A percentile compares a stretch with the other conserved stretches of the same genome.
phyloP scores from a whole-genome alignment of 2,888 invertebrate species.

The Dryocosmus kuriphilus region DNA sequence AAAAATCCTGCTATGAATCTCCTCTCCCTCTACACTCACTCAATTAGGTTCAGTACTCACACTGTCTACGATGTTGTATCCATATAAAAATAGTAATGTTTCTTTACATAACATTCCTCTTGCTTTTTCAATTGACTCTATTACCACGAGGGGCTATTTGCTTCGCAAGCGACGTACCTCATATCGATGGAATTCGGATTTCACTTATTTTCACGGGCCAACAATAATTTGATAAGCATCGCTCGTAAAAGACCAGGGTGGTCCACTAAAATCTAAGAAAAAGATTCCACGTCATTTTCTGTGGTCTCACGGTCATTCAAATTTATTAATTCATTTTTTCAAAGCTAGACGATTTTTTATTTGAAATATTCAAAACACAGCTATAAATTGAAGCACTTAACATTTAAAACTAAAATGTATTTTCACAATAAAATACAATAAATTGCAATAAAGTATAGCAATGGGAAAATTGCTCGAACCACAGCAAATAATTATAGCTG shows the following conservation, averaged over 20 bases:
- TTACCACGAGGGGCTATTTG: slow-evolving; percentile 57
- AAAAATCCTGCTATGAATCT: slow-evolving; percentile 44
- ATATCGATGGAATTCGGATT: slow-evolving; percentile 28
- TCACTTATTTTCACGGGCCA: slow-evolving; percentile 7
- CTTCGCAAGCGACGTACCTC: slow-evolving; percentile 45
- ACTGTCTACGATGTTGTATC: slow-evolving; percentile 69
- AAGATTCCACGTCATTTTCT: too few relatives aligned
- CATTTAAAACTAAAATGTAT: slow-evolving; percentile 28
- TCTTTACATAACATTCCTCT: slow-evolving; percentile 63
- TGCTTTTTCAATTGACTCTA: slow-evolving; percentile 54
- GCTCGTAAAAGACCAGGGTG: slow-evolving; percentile 23
- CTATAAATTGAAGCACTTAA: slow-evolving; percentile 27
- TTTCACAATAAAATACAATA: too few relatives aligned
- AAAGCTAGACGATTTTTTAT: too few relatives aligned
- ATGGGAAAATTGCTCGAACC: too few relatives aligned
- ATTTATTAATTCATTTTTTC: too few relatives aligned
- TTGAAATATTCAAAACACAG: too few relatives aligned
- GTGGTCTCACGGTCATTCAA: too few relatives aligned
- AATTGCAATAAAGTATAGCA: too few relatives aligned
- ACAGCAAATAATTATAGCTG: too few relatives aligned
- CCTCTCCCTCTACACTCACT: slow-evolving; percentile 59
- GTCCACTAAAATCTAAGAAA: too few relatives aligned
- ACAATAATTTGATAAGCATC: slow-evolving; percentile 42
- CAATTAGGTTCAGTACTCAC: slow-evolving; percentile 74
- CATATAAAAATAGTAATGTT: slow-evolving; percentile 74